Base-by-base conservation (phyloP, 2,888 invertebrate genomes). In the Patella caerulea region DNA sequence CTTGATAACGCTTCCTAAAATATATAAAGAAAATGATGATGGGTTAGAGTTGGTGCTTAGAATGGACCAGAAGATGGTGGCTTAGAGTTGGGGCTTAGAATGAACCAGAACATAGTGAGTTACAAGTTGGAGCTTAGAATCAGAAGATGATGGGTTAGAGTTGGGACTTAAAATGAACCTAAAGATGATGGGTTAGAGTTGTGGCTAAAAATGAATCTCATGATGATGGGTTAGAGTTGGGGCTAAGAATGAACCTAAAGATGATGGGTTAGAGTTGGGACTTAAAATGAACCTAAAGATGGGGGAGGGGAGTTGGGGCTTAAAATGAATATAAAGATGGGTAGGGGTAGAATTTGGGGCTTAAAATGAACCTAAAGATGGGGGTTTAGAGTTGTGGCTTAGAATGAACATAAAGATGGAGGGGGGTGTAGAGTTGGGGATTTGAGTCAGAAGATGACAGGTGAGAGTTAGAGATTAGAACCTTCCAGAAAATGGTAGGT, bases 1-100 rank as follows among this genome's bases (percentile, higher is more conserved):
- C 93, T 96, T 96, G 83, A 98, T 98, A 1, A 98, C 97, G 75
- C 92, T 92, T 0, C 94, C 96, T 96, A 86, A 34, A 90, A 87
- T 71, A 71, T 54, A 55, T 2, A 52, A 72, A 70, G 54, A 17
- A 45, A 17, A 53, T 15, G 69, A 73, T 9, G 45, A 45, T 9
- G 45, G 34, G 34, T 45, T 7, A 7, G 7, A 7, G 3, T 45
- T 45, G 34, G 7, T 0, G 34, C 4, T 5, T 45, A 45, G 34
- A 45, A 45, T 45, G 34, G 5, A 2, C 4, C 34, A 34, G 34
- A 34, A 34, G 34, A 34, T 34, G 2, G 4, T 34, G 34, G 34
- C 5, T 34, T 4, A 34, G 34, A 34, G 34, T 7, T 29, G 1
- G 45, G 0, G 9, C 45, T 45, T 9, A 45, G 34, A 45, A 45